These are phyloP conservation scores for Champsocephalus esox DNA, from an alignment of 2,797 vertebrate species.

Conservation along the genomic window DNA sequence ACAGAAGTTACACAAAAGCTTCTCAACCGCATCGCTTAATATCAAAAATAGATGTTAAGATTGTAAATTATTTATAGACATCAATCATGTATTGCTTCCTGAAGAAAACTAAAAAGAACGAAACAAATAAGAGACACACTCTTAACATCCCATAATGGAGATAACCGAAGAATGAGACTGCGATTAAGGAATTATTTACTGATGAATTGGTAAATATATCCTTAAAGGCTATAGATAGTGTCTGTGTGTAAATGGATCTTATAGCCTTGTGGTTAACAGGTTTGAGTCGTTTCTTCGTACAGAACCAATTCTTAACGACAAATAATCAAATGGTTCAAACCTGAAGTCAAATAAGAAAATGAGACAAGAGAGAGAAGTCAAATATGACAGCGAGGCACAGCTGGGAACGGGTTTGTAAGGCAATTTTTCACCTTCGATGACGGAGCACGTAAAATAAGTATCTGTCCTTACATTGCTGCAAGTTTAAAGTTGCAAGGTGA, in stretches of 20 bases:
- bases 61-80: conserved; percentile 46
- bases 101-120: conserved; percentile 24
- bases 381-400: conserved; percentile 30
- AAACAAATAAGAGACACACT: conserved; percentile 18
- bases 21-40: conserved; percentile 22
- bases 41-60: conserved; percentile 51
- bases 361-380: conserved; percentile 11
- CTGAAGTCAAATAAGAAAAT: conserved; percentile 29
- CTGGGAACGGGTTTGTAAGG: conserved; percentile 34
- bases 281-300: conserved; percentile 27
- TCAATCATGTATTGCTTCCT: conserved; percentile 28
- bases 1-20: conserved; percentile 10
- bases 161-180: not conserved
- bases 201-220: not conserved
- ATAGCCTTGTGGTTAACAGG: conserved; percentile 7
- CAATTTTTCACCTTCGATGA: conserved; percentile 36
- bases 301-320: conserved; percentile 22
- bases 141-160: not conserved
- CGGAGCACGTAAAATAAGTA: conserved; percentile 11
- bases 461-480: no score
- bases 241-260: conserved; percentile 6
- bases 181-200: not conserved
- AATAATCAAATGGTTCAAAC: conserved; percentile 30
- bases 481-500: conserved; percentile 14
- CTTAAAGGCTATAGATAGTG: not conserved